Evolutionary conservation across 1,140 invertebrate genomes (phyloP).

Genomic region (Hylaeus anthracinus): DNA sequence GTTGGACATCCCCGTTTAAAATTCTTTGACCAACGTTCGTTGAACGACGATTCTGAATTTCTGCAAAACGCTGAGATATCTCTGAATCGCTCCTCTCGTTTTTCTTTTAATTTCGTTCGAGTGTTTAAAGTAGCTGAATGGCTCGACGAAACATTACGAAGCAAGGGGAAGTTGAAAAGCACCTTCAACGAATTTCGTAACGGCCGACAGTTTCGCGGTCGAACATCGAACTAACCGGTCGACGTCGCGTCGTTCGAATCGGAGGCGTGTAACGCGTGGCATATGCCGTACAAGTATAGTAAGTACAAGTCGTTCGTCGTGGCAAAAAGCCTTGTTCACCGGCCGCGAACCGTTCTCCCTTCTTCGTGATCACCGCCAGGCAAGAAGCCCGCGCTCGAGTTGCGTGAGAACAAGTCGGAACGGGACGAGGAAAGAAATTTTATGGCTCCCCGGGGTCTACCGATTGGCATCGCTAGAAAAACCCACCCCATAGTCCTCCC

Average conservation of each 20-base stretch:
- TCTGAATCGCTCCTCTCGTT: too few relatives aligned
- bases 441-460: constrained; percentile 52
- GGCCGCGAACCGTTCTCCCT: constrained; percentile 48
- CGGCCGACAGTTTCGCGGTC: neutral
- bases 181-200: too few relatives aligned
- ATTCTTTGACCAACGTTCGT: too few relatives aligned
- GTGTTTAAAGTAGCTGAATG: too few relatives aligned
- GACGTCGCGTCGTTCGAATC: neutral
- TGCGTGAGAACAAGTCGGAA: constrained; percentile 61
- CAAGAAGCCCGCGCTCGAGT: constrained; percentile 64
- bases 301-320: too few relatives aligned
- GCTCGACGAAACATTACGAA: too few relatives aligned
- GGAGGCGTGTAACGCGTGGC: constrained; percentile 10
- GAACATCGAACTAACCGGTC: neutral
- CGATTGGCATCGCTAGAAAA: constrained; percentile 58
- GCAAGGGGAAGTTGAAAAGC: too few relatives aligned
- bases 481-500: constrained; percentile 7
- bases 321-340: constrained; percentile 48
- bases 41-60: too few relatives aligned
- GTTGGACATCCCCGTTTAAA: too few relatives aligned
- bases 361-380: constrained; percentile 61
- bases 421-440: constrained; percentile 57
- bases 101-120: too few relatives aligned
- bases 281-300: constrained; percentile 23
- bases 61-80: too few relatives aligned